Base-by-base conservation (phyloP, 2,888 invertebrate genomes). In the Latrodectus elegans region DNA sequence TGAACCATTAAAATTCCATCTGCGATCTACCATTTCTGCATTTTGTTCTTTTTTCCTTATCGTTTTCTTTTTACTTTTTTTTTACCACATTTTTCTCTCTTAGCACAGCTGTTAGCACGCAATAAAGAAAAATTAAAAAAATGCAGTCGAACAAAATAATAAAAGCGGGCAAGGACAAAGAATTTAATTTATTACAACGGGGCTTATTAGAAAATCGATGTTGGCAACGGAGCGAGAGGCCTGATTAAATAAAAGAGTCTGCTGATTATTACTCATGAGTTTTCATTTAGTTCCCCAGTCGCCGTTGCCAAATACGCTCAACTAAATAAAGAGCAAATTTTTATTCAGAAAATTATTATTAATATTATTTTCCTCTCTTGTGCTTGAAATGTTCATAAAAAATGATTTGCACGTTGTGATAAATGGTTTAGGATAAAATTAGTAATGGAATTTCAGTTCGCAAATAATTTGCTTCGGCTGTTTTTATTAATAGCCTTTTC, bases 151-250 rank as follows among this genome's bases (percentile, higher is more conserved):
- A 60, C 64, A 64, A 51, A 71, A 60, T 38, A 83, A 70, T 60
- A 83, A 76, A 82, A 68, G 68, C 15, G 64, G 74, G 68, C 38
- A 70, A 73, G 68, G 75, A 76, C 70, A 83, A 75, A 70, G 70
- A 76, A 83, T 83, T 83, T 83, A 83, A 83, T 83, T 83, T 83
- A 83, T 83, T 83, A 83, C 68, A 72, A 83, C 60, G 76, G 64
- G 75, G 83, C 83, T 83, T 83, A 83, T 76, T 83, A 83, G 83
- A 83, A 83, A 83, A 83, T 76, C 83, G 71, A 83, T 83, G 75
- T 70, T 76, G 83, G 83, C 76, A 76, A 83, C 83, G 83, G 71
- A 60, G 68, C 76, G 71, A 12, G 51, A 12, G n/a, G 60, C 22
- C 83, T 83, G 76, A 83, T 83, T 76, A 83, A 83, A 83, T 83